Evolutionary conservation across 2,888 invertebrate species (phyloP), one percentile per base, ranked within the genome.

Genomic region (Myopa tessellatipennis): DNA sequence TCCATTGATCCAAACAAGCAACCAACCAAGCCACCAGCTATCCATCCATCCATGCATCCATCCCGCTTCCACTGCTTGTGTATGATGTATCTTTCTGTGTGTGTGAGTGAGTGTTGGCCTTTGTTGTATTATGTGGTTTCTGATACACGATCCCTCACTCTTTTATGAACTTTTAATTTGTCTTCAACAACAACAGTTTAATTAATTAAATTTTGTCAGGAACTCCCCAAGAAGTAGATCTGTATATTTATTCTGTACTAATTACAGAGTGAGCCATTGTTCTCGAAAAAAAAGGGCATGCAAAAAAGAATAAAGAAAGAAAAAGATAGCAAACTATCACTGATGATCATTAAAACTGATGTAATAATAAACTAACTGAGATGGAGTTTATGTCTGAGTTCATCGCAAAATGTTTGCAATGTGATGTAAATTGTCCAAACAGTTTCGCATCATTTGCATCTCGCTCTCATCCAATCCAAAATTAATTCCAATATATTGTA

Each of bases 101-200:
- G 7, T 40, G 69, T 45, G 6, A 40, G 38, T 40, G 68, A 45
- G 45, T 12, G 38, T n/a, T 45, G 8, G 26, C 10, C 18, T 26
- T 4, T 10, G 68, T n/a, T 18, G 16, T 6, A 8, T 45, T 68
- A 45, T 26, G 68, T 50, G 50, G 36, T 5, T 34, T 55, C 14
- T 58, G 55, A 16, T 16, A 26, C 10, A 55, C 26, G 55, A 58
- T 71, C 36, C n/a, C 14, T 38, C 36, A 55, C 45, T 45, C 45
- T 58, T 58, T 71, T 4, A 69, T 71, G 55, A 55, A 36, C 71
- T 55, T 71, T 71, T 71, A 58, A 55, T 55, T 58, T 71, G 26
- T 45, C 34, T 45, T 69, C 26, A 50, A 50, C 45, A 10, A n/a
- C 69, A 34, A 40, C 26, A 45, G 45, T 69, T 45, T 26, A 55